Conservation (phyloP, 2,113 vertebrate species). For the Polypterus bichir region DNA sequence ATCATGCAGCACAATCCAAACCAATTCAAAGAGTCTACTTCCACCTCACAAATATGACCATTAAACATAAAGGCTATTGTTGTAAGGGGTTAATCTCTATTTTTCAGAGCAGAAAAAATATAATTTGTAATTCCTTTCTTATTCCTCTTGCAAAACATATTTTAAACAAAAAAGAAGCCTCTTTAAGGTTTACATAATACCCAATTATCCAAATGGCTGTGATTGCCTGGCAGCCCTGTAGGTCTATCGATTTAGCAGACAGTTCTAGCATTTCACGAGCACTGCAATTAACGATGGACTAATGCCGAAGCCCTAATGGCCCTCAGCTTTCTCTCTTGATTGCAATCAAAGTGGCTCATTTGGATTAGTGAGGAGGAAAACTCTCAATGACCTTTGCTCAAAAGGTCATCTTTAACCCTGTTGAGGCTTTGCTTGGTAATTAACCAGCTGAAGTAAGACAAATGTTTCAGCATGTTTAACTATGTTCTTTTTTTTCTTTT, state of each 20-base stretch:
- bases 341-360: constrained; percentile 20
- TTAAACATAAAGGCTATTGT: too few relatives aligned
- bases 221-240: constrained; percentile 16
- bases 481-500: too few relatives aligned
- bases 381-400: constrained; percentile 13
- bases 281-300: constrained; percentile 16
- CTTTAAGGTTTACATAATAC: neutral
- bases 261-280: constrained; percentile 7
- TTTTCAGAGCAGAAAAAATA: too few relatives aligned
- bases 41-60: too few relatives aligned
- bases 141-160: neutral
- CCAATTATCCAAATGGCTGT: constrained; percentile 12
- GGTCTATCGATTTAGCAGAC: constrained; percentile 15
- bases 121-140: too few relatives aligned
- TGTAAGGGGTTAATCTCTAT: too few relatives aligned
- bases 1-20: too few relatives aligned
- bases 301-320: constrained; percentile 9
- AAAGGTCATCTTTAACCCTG: constrained; percentile 9
- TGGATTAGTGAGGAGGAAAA: constrained; percentile 15
- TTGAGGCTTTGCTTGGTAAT: neutral
- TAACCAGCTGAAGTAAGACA: too few relatives aligned
- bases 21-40: too few relatives aligned
- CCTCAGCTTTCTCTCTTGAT: constrained; percentile 17
- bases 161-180: neutral
- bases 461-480: too few relatives aligned